Evolutionary conservation across 2,113 vertebrate genomes (phyloP), one percentile per base, ranked within the genome.

Genomic region (Amphiprion ocellaris): DNA sequence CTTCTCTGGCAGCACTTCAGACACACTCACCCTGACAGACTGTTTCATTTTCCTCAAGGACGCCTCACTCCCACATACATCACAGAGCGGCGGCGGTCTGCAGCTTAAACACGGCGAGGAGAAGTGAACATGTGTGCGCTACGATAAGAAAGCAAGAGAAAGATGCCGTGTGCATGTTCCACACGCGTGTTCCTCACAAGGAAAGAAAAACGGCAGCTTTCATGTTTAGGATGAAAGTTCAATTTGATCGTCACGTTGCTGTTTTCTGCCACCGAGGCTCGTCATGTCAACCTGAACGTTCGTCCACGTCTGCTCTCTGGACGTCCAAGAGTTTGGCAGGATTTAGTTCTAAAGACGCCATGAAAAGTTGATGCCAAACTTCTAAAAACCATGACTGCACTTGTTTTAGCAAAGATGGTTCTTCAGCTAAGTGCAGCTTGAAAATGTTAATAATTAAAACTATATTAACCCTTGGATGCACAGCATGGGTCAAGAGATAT

Each of bases 1-100:
- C 58, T 75, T 69, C 68, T 83, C 83, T 92, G 89, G 88, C 87
- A 89, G 66, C 56, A 85, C 85, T 90, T 90, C 90, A 92, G 74
- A 90, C 62, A 15, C 64, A 16, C 59, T 79, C 76, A 4, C 50
- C 62, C 65, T 59, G 56, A 83, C 72, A 81, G 64, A 84, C 65
- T 64, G 74, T 69, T 81, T 82, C 75, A 39, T 81, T 83, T 74
- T 67, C 39, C 75, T 90, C 83, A 87, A 87, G 89, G 83, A 87
- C 80, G 60, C 61, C 74, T 58, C 46, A 59, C 83, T 84, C 87
- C 83, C 66, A 73, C 86, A 46, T 9, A 58, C 71, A 58, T 54
- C 52, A 63, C 60, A 56, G 67, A 58, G 79, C 77, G 74, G 11
- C 49, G 39, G 55, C 69, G 49, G 68, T 21, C 63, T 56, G 11